phyloP scores from a whole-genome alignment of 1,140 invertebrate species.

The Temnothorax curvispinosus region DNA sequence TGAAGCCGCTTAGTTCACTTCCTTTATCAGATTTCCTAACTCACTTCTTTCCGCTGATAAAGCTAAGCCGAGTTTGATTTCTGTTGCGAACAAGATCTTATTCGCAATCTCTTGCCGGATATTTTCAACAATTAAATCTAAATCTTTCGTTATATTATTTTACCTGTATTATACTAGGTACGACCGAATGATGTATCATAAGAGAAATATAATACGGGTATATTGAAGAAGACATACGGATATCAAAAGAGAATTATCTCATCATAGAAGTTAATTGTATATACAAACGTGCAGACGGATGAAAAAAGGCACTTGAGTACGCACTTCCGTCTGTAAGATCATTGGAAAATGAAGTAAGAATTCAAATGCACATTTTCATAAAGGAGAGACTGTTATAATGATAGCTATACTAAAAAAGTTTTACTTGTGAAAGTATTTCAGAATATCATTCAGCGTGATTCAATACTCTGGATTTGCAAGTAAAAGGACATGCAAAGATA shows the following conservation, averaged over 20 bases:
- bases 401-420: conserved; percentile 3
- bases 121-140: background rate
- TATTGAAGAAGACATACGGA: background rate
- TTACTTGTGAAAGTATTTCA: background rate
- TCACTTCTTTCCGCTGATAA: conserved; percentile 6
- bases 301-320: background rate
- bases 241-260: background rate
- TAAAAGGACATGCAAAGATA: background rate
- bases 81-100: background rate
- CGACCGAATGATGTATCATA: background rate
- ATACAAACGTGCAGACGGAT: background rate
- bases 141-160: background rate
- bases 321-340: background rate
- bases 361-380: conserved; percentile 1
- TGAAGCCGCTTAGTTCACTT: conserved; percentile 41
- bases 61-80: conserved; percentile 22
- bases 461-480: background rate
- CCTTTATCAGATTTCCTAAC: conserved; percentile 51
- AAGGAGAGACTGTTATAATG: conserved; percentile 6
- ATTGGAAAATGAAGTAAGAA: conserved; percentile 5
- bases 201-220: background rate
- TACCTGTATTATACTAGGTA: background rate
- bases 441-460: background rate
- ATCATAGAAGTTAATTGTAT: conserved; percentile 6
- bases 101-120: background rate